These are phyloP conservation scores for Platorchestia sp. DNA, from an alignment of 1,140 invertebrate genomes.

Conservation along the genomic window DNA sequence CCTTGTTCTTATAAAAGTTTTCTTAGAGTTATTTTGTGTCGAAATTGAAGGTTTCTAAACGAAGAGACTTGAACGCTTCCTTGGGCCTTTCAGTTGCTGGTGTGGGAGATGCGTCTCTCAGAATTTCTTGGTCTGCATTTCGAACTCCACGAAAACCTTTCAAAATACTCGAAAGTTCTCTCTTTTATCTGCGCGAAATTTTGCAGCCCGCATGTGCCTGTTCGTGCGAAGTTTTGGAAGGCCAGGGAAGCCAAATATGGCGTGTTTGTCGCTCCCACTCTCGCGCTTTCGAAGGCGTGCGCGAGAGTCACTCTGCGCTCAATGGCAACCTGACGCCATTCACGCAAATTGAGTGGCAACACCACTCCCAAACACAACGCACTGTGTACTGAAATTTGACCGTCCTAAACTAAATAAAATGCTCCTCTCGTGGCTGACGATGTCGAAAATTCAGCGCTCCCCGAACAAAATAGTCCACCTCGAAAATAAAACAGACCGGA, in stretches of 20 bases:
- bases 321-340: slow-evolving; percentile 54
- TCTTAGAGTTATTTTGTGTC: not conserved
- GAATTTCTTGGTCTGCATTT: slow-evolving; percentile 28
- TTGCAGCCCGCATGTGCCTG: slow-evolving; percentile 37
- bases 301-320: slow-evolving; percentile 14
- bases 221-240: slow-evolving; percentile 15
- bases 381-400: slow-evolving; percentile 41
- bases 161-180: not conserved
- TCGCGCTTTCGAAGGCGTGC: not conserved
- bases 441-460: slow-evolving; percentile 10
- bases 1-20: not conserved
- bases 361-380: slow-evolving; percentile 38
- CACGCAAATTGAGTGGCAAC: slow-evolving; percentile 54
- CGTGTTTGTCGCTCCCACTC: not conserved
- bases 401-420: slow-evolving; percentile 53
- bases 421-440: not conserved
- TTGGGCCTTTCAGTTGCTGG: not conserved
- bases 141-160: not conserved
- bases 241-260: slow-evolving; percentile 37
- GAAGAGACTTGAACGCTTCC: not conserved
- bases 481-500: not conserved
- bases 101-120: not conserved
- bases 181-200: slow-evolving; percentile 22
- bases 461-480: slow-evolving; percentile 22
- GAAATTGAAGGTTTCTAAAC: not conserved